A percentile compares a stretch with the other conserved stretches of the same genome.
These are phyloP conservation scores for Athene cunicularia DNA, from an alignment of 2,113 vertebrate species.

Conservation along the genomic window DNA sequence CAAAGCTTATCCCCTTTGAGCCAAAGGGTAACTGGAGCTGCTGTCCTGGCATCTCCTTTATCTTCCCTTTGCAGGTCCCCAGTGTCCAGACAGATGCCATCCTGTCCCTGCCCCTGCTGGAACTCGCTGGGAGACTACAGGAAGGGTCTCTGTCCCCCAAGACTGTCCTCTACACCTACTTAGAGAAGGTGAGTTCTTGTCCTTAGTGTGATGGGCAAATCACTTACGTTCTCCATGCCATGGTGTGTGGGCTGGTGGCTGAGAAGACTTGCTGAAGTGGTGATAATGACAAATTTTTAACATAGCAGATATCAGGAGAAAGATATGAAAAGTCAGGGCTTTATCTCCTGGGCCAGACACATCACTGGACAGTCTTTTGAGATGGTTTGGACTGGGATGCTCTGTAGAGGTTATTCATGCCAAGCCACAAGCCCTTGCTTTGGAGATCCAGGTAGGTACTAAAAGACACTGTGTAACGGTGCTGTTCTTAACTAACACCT, in stretches of 20 bases:
- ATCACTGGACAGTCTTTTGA: neutral
- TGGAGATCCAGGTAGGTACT: neutral
- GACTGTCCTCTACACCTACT: constrained; percentile 80
- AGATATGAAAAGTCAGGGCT: neutral
- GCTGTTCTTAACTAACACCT: neutral
- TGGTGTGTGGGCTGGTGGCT: neutral
- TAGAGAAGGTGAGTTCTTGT: constrained; percentile 77
- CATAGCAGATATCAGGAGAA: neutral
- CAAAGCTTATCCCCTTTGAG: neutral
- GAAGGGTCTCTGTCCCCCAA: constrained; percentile 75
- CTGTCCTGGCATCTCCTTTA: neutral
- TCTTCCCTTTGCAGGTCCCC: constrained; percentile 62
- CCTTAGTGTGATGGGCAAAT: neutral
- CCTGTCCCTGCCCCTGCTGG: constrained; percentile 73
- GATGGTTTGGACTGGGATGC: neutral
- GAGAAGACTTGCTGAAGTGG: neutral
- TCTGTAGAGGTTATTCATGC: neutral
- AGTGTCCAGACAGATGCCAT: constrained; percentile 48
- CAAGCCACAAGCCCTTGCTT: neutral
- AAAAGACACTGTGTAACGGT: neutral
- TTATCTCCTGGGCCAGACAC: neutral
- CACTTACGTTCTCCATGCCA: neutral
- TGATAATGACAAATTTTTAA: neutral
- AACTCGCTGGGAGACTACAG: constrained; percentile 68
- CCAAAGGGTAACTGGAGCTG: neutral